Evolutionary conservation across 1,140 invertebrate genomes (phyloP).

Genomic region (Chironomus tepperi): DNA sequence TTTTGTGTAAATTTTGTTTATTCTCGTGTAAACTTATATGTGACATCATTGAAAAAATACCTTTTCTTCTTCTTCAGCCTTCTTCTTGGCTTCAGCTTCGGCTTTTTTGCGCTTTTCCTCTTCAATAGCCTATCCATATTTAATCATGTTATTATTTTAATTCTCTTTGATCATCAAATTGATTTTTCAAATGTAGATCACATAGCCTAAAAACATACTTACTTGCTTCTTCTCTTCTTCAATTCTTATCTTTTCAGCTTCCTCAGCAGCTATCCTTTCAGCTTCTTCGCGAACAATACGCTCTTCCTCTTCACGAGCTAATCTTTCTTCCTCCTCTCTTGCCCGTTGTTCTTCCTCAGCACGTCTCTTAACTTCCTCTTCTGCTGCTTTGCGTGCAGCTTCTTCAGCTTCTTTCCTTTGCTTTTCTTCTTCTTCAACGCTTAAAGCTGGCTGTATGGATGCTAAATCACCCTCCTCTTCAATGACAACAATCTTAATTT

Average conservation of each 20-base stretch:
- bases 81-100: conserved; percentile 25
- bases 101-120: conserved; percentile 25
- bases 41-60: conserved; percentile 24
- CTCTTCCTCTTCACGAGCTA: conserved; percentile 28
- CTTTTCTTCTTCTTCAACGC: conserved; percentile 32
- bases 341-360: conserved; percentile 27
- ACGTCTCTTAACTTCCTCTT: conserved; percentile 25
- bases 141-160: background rate
- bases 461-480: background rate
- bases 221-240: conserved; percentile 28
- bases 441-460: background rate
- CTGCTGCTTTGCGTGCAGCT: conserved; percentile 27
- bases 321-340: conserved; percentile 21
- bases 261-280: conserved; percentile 25
- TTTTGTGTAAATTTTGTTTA: background rate
- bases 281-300: conserved; percentile 28
- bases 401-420: conserved; percentile 34
- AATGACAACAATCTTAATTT: conserved; percentile 17
- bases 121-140: conserved; percentile 16
- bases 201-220: conserved; percentile 22
- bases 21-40: background rate
- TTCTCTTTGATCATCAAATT: background rate
- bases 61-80: conserved; percentile 27
- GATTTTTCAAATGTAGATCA: background rate
- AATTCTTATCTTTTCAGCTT: conserved; percentile 27